Evolutionary conservation across 2,797 vertebrate genomes (phyloP).

Genomic region (Callimico goeldii): DNA sequence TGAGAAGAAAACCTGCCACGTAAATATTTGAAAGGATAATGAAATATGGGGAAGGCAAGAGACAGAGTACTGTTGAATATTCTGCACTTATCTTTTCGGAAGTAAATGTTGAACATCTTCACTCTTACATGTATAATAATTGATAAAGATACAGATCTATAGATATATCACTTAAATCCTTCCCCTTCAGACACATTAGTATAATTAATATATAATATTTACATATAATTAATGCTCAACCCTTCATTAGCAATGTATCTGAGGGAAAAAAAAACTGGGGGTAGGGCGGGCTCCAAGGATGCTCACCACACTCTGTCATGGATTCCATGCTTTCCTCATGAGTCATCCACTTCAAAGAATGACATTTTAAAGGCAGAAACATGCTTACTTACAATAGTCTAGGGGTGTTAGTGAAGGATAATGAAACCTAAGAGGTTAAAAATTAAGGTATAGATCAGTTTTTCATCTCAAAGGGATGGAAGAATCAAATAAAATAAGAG

Average conservation of each 20-base stretch:
- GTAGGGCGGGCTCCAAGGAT: background rate
- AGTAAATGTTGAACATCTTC: background rate
- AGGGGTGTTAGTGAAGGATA: background rate
- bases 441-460: background rate
- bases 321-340: background rate
- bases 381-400: background rate
- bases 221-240: background rate
- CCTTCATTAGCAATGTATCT: background rate
- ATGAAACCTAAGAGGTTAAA: background rate
- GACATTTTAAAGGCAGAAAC: background rate
- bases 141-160: background rate
- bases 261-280: background rate
- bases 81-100: background rate
- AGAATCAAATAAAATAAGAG: constrained; percentile 23
- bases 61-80: background rate
- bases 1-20: constrained; percentile 25
- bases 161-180: background rate
- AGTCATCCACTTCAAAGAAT: background rate
- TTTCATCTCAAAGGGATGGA: constrained; percentile 30
- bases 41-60: background rate
- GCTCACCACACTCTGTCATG: background rate
- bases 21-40: constrained; percentile 28
- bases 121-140: background rate
- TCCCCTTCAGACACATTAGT: background rate
- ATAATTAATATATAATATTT: background rate